These are phyloP conservation scores for Bombus ignitus DNA, from an alignment of 1,140 invertebrate genomes.

Conservation along the genomic window DNA sequence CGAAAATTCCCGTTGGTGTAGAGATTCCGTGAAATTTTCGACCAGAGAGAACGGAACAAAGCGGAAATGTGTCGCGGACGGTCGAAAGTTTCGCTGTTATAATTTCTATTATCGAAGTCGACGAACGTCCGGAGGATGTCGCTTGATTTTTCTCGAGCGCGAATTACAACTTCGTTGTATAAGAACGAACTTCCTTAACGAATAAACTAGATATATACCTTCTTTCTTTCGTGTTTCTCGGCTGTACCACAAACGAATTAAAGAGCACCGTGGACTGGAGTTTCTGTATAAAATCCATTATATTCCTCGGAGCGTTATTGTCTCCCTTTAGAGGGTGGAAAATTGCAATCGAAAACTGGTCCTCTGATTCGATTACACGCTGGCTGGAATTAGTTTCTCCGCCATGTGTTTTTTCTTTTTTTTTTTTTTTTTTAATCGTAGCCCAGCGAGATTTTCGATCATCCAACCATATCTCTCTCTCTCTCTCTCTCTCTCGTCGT, in stretches of 20 bases:
- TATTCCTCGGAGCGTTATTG: constrained; percentile 30
- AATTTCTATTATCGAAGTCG: constrained; percentile 27
- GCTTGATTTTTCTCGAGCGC: neutral
- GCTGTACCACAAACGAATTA: neutral
- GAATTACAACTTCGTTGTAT: constrained; percentile 46
- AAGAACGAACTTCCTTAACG: constrained; percentile 41
- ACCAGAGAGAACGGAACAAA: neutral
- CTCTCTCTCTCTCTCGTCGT: neutral
- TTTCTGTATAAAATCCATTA: constrained; percentile 6
- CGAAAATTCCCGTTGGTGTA: neutral
- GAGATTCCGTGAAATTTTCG: neutral
- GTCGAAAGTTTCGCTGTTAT: constrained; percentile 41
- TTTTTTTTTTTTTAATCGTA: neutral
- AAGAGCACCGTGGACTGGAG: neutral
- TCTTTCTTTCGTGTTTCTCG: neutral
- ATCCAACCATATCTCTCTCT: neutral
- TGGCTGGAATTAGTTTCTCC: constrained; percentile 3
- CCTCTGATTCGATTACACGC: neutral
- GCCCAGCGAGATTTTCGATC: constrained; percentile 9
- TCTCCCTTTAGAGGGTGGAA: neutral
- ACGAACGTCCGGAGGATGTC: constrained; percentile 26
- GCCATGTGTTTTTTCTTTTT: neutral
- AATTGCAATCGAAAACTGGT: constrained; percentile 25
- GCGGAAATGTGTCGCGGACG: neutral
- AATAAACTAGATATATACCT: constrained; percentile 28